phyloP scores from a whole-genome alignment of 1,140 invertebrate genomes.

The Drosophila nannoptera region DNA sequence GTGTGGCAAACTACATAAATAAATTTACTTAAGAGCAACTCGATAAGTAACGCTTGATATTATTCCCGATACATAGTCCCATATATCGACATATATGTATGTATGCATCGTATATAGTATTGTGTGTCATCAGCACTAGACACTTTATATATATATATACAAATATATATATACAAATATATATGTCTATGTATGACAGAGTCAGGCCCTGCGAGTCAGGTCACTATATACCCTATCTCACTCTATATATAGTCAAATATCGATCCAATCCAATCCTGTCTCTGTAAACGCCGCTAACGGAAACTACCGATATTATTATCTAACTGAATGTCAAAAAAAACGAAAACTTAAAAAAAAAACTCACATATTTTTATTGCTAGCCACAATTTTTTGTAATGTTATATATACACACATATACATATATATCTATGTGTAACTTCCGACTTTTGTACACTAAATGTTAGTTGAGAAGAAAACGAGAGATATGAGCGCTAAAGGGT shows the following conservation, averaged over 20 bases:
- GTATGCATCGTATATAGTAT: conserved; percentile 36
- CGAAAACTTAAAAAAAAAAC: neutral
- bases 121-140: conserved; percentile 23
- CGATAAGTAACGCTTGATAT: conserved; percentile 68
- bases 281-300: conserved; percentile 26
- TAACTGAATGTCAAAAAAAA: conserved; percentile 23
- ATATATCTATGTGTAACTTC: conserved; percentile 55
- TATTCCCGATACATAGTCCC: conserved; percentile 41
- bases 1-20: conserved; percentile 73
- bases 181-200: conserved; percentile 15
- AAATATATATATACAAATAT: conserved; percentile 24
- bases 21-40: conserved; percentile 65
- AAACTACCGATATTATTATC: conserved; percentile 49
- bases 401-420: conserved; percentile 28
- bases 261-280: conserved; percentile 36
- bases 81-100: conserved; percentile 35
- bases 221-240: conserved; percentile 4
- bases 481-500: conserved; percentile 53
- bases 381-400: conserved; percentile 71
- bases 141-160: conserved; percentile 35
- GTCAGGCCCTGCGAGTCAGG: neutral
- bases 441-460: conserved; percentile 74
- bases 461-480: conserved; percentile 51
- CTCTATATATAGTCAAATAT: conserved; percentile 4
- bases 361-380: conserved; percentile 65